Evolutionary conservation across 1,140 invertebrate genomes (phyloP).

Genomic region (Neodiprion fabricii): DNA sequence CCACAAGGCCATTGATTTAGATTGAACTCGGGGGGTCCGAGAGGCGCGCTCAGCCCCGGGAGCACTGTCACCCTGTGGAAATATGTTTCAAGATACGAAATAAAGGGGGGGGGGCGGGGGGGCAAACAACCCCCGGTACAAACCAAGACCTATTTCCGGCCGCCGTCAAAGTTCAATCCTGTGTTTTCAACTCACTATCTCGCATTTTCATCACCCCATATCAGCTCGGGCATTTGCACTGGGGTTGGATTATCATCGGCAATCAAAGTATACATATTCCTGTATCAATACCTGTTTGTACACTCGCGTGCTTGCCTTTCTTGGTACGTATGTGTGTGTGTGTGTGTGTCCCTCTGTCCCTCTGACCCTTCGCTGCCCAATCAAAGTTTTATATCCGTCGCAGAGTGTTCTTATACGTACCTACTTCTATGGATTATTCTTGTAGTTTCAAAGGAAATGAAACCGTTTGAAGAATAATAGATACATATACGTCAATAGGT

Average conservation of each 20-base stretch:
- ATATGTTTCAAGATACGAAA: slow-evolving; percentile 3
- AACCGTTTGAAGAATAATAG: no score
- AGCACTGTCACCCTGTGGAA: neutral
- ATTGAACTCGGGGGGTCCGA: slow-evolving; percentile 48
- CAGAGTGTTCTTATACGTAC: no score
- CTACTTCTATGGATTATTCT: no score
- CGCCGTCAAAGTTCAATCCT: neutral
- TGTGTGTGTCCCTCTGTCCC: no score
- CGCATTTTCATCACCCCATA: neutral
- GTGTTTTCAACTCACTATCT: slow-evolving; percentile 7
- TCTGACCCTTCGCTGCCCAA: no score
- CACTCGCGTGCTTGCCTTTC: neutral
- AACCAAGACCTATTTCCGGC: neutral
- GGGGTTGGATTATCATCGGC: neutral
- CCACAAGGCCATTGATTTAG: slow-evolving; percentile 63
- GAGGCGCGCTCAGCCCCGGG: neutral
- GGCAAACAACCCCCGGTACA: neutral
- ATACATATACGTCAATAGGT: no score
- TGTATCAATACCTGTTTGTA: neutral
- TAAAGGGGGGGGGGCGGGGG: neutral
- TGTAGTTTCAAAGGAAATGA: no score
- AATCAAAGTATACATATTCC: neutral
- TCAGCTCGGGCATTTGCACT: neutral
- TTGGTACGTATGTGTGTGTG: no score
- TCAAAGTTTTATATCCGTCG: no score